These are phyloP conservation scores for Ailurus styani DNA, from an alignment of 2,113 vertebrate genomes.

Conservation along the genomic window DNA sequence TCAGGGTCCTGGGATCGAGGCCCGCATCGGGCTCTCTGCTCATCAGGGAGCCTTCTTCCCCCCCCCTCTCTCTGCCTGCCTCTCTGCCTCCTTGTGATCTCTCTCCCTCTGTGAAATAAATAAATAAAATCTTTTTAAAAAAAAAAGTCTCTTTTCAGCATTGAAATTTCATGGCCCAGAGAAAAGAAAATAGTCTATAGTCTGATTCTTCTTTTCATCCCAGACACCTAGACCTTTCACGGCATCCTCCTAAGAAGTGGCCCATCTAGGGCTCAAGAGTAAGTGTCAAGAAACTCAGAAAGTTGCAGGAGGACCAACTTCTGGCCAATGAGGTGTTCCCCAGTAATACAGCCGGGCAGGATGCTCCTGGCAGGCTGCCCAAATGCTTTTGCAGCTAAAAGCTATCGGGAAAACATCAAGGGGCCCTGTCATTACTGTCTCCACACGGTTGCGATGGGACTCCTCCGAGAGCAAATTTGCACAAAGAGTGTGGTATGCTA, in stretches of 20 bases:
- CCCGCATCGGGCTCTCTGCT: no score
- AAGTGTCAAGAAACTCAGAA: constrained; percentile 17
- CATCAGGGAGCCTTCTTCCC: no score
- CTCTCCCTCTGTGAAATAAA: no score
- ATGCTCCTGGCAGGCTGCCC: neutral
- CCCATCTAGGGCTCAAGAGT: constrained; percentile 44
- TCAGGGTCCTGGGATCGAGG: no score
- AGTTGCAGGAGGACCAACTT: constrained; percentile 28
- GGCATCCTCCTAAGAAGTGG: neutral
- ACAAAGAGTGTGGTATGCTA: constrained; percentile 22
- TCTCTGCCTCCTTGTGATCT: no score
- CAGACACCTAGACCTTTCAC: neutral
- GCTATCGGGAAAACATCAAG: constrained; percentile 57
- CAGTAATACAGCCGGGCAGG: neutral
- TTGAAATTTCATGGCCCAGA: neutral
- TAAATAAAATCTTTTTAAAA: no score
- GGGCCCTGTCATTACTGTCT: constrained; percentile 52
- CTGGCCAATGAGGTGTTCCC: neutral
- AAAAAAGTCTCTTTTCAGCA: neutral
- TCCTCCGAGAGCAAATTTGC: constrained; percentile 46
- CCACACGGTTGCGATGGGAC: constrained; percentile 20
- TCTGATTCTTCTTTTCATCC: neutral
- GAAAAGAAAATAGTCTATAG: neutral
- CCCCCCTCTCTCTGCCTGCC: no score
- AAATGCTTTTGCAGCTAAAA: constrained; percentile 67